A percentile compares a stretch with the other conserved stretches of the same genome.
These are phyloP conservation scores for Xenopus laevis DNA, from an alignment of 2,113 vertebrate species.

Conservation along the genomic window DNA sequence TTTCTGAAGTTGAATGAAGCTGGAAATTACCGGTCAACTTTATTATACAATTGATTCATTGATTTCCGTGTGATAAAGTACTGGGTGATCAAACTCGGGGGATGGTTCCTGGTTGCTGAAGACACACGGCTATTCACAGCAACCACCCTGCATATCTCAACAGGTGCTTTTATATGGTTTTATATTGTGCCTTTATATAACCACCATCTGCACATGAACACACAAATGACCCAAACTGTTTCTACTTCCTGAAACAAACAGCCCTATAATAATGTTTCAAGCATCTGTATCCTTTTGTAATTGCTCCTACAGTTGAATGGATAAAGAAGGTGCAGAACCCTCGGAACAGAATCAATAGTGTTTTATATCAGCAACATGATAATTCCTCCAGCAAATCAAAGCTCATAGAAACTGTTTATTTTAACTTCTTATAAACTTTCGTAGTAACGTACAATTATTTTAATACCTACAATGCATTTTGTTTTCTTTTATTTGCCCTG, in stretches of 20 bases:
- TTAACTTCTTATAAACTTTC: no score
- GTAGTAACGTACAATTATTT: no score
- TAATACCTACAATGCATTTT: no score
- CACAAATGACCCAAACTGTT: neutral
- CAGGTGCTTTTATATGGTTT: neutral
- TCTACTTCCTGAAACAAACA: neutral
- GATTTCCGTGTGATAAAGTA: neutral
- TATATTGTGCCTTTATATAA: slow-evolving; percentile 11
- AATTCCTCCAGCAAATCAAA: no score
- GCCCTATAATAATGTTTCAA: neutral
- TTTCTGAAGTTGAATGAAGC: no score
- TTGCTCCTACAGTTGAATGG: neutral
- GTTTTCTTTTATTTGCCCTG: no score
- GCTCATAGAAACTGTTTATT: no score
- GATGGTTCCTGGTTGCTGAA: neutral
- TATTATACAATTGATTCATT: neutral
- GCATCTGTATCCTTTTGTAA: neutral
- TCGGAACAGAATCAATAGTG: no score
- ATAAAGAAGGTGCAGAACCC: no score
- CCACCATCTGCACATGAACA: slow-evolving; percentile 15
- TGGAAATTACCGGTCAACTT: neutral
- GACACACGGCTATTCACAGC: slow-evolving; percentile 1
- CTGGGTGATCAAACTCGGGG: neutral
- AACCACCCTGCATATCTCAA: neutral
- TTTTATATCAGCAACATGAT: no score